A percentile compares a stretch with the other conserved stretches of the same genome.
These are phyloP conservation scores for Callorhinus ursinus DNA, from an alignment of 2,113 vertebrate species.

Conservation along the genomic window DNA sequence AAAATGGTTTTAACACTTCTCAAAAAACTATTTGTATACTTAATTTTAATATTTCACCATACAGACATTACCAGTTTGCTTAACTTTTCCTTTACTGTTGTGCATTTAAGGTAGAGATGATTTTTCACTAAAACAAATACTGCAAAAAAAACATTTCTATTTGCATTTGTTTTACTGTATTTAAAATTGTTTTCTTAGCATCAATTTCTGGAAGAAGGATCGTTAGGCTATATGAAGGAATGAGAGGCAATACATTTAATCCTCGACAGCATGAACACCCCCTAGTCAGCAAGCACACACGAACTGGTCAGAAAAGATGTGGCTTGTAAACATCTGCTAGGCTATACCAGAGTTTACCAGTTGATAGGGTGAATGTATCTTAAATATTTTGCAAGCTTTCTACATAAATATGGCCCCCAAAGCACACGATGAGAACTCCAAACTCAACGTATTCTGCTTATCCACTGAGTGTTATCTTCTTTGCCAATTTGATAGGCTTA, in stretches of 20 bases:
- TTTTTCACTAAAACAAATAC: not conserved
- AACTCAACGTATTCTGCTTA: not conserved
- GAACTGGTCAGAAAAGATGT: not conserved
- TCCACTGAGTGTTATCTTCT: not conserved
- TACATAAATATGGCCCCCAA: not conserved
- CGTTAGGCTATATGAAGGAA: not conserved
- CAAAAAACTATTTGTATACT: conserved; percentile 28
- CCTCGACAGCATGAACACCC: not conserved
- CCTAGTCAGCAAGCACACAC: not conserved
- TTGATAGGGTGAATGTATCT: not conserved
- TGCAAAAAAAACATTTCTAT: conserved; percentile 12
- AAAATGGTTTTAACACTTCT: conserved; percentile 24
- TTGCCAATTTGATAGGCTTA: not conserved
- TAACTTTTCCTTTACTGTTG: conserved; percentile 8
- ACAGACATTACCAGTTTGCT: not conserved
- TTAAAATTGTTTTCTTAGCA: not conserved
- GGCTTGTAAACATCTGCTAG: not conserved
- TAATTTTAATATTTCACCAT: conserved; percentile 34
- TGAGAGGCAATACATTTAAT: not conserved
- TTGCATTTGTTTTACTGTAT: not conserved
- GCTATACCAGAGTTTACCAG: not conserved
- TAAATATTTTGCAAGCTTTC: not conserved
- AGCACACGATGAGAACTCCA: not conserved
- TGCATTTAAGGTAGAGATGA: not conserved
- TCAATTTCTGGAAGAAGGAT: not conserved